These are phyloP conservation scores for Litocranius walleri DNA, from an alignment of 2,113 vertebrate genomes.

Conservation along the genomic window DNA sequence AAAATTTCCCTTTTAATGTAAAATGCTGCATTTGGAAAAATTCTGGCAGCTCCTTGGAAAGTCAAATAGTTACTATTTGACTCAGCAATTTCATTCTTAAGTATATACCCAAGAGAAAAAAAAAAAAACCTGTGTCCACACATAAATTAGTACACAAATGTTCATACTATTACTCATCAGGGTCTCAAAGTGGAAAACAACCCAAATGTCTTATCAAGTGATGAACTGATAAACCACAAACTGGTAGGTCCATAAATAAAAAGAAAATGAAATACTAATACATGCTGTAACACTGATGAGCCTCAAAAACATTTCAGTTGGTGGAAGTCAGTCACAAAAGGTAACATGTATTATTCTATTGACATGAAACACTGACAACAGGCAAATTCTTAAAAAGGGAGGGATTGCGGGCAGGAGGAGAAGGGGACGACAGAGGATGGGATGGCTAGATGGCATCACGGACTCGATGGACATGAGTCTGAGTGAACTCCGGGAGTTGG, in stretches of 20 bases:
- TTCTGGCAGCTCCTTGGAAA: not conserved
- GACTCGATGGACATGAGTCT: accelerated
- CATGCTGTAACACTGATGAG: not conserved
- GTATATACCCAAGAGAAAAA: not conserved
- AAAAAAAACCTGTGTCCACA: not conserved
- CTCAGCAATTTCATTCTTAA: not conserved
- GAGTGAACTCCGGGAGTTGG: too few species aligned
- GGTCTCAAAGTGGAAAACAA: not conserved
- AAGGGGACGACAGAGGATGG: not conserved
- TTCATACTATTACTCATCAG: not conserved
- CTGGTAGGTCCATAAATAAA: not conserved
- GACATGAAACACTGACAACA: constrained; percentile 4
- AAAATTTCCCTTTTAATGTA: not conserved
- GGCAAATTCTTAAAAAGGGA: not conserved
- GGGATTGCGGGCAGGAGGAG: not conserved
- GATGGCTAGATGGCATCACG: not conserved
- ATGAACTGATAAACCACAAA: not conserved
- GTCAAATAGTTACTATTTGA: not conserved
- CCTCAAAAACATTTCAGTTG: not conserved
- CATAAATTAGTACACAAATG: not conserved
- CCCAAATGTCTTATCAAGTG: not conserved
- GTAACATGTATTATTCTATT: not conserved
- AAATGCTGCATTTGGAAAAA: constrained; percentile 3
- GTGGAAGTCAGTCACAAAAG: not conserved
- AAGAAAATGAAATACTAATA: not conserved